Base-by-base conservation (phyloP, 2,888 invertebrate species). In the Agrochola macilenta region DNA sequence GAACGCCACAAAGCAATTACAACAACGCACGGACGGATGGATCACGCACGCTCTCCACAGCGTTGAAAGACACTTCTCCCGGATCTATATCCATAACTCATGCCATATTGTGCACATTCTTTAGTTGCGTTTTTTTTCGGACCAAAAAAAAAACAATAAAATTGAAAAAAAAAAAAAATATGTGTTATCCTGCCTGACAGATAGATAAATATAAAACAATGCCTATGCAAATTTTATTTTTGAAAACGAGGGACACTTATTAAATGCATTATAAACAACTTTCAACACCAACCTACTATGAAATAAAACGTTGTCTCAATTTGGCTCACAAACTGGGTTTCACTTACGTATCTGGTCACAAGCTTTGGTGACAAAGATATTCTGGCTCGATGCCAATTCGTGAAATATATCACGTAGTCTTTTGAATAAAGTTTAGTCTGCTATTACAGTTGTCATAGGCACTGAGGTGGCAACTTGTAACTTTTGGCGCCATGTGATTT, bases 291-390 rank as follows among this genome's bases (percentile, higher is more conserved):
- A 80, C 12, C 17, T 49, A 43, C 39, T 11, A 66, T 23, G 23
- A 68, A 58, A 68, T 52, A 84, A 77, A 83, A 70, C 60, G 64
- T 68, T 63, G 64, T 58, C 65, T 58, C 71, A 77, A 83, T 83
- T 83, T 83, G 87, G 83, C 79, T 69, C 43, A 66, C 78, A 83
- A 82, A 86, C 83, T 58, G 64, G 43, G 84, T 70, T 86, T 83
- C 87, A 86, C 86, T 86, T 86, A 83, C 79, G 61, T 79, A 60
- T 82, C 63, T 70, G 46, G 85, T 82, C 75, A 76, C 86, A 82
- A 82, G 79, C 69, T 78, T 78, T 72, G 69, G 83, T 83, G 72
- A 71, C 83, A 77, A 78, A 82, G 79, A 83, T 86, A 83, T 69
- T 69, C 65, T 83, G 82, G 82, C 83, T 26, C n/a, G 23, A 0